phyloP scores from a whole-genome alignment of 2,113 vertebrate species.

The Macquaria ambigua region DNA sequence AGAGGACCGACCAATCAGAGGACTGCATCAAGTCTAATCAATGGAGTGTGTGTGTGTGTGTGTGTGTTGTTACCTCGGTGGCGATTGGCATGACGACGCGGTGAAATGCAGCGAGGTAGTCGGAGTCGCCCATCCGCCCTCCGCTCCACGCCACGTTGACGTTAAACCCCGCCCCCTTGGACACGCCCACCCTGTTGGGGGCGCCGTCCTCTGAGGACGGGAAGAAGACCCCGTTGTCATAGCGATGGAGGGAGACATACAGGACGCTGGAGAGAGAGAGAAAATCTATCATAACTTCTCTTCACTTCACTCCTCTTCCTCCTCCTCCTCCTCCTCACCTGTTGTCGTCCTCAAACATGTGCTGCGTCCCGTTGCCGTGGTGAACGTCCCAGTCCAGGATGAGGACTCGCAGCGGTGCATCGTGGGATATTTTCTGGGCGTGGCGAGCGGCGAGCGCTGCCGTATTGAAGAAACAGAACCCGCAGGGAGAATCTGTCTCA shows the following conservation, averaged over 20 bases:
- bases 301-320: no score
- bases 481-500: slow-evolving; percentile 86
- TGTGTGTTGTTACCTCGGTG: slow-evolving; percentile 83
- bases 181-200: slow-evolving; percentile 81
- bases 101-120: slow-evolving; percentile 91
- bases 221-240: slow-evolving; percentile 90
- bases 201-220: slow-evolving; percentile 87
- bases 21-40: not conserved
- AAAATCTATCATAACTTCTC: not conserved
- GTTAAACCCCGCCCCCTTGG: slow-evolving; percentile 87
- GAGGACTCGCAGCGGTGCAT: slow-evolving; percentile 83
- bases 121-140: slow-evolving; percentile 87
- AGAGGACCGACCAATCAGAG: slow-evolving; percentile 14
- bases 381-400: slow-evolving; percentile 95
- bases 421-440: slow-evolving; percentile 84
- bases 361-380: slow-evolving; percentile 95
- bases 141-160: slow-evolving; percentile 92
- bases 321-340: slow-evolving; percentile 79
- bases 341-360: slow-evolving; percentile 90
- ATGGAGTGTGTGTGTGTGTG: not conserved
- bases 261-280: slow-evolving; percentile 81
- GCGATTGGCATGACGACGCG: slow-evolving; percentile 90
- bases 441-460: slow-evolving; percentile 89
- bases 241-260: slow-evolving; percentile 92
- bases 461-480: slow-evolving; percentile 94